Evolutionary conservation across 1,140 invertebrate genomes (phyloP).

Genomic region (Argopecten irradians): DNA sequence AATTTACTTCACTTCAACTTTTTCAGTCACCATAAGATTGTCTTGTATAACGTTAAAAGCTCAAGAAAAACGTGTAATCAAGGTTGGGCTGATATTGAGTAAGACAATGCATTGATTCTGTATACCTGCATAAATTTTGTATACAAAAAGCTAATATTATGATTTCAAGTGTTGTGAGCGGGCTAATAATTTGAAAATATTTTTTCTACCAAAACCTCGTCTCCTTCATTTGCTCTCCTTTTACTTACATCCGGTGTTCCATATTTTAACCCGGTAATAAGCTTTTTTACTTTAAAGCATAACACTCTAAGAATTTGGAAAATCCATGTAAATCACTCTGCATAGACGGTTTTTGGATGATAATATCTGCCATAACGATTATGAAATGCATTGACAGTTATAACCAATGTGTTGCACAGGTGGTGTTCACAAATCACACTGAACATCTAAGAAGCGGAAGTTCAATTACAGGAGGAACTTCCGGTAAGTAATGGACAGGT

Average conservation of each 20-base stretch:
- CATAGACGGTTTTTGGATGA: neutral
- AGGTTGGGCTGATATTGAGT: too few species aligned
- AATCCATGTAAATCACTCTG: neutral
- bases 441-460: neutral
- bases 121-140: too few species aligned
- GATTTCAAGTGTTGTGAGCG: too few species aligned
- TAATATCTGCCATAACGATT: neutral
- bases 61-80: too few species aligned
- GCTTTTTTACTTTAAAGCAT: neutral
- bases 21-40: too few species aligned
- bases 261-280: neutral
- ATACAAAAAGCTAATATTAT: too few species aligned
- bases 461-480: neutral
- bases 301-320: neutral
- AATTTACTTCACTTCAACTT: too few species aligned
- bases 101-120: too few species aligned
- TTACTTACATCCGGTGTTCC: neutral
- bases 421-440: neutral
- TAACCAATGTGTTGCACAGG: neutral
- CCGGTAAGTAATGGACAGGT: conserved; percentile 12
- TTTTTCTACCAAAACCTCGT: too few species aligned
- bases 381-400: neutral
- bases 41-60: too few species aligned
- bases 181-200: too few species aligned
- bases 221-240: neutral